phyloP scores from a whole-genome alignment of 2,888 invertebrate species.

The Euspilapteryx auroguttella region DNA sequence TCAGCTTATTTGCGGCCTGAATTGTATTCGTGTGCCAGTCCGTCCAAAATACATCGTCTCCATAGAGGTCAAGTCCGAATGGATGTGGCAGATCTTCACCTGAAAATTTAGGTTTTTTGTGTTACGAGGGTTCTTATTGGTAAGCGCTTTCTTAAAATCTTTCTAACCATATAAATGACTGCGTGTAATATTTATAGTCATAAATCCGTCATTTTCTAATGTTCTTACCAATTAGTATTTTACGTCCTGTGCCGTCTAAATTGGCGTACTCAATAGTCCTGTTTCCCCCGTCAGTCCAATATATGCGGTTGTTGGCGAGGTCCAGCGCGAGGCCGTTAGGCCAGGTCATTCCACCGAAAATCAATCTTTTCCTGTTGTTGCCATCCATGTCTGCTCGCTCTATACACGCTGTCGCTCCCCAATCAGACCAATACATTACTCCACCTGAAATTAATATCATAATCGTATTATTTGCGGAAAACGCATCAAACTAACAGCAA shows the following conservation, averaged over 20 bases:
- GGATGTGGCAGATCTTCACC: constrained; percentile 73
- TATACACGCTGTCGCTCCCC: constrained; percentile 81
- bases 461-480: background rate
- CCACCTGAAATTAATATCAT: constrained; percentile 49
- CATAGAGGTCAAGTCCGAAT: constrained; percentile 78
- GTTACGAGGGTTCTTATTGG: constrained; percentile 2
- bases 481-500: background rate
- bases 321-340: constrained; percentile 89
- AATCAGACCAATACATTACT: constrained; percentile 90
- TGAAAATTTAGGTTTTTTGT: constrained; percentile 14
- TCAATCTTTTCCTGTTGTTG: constrained; percentile 63
- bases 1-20: constrained; percentile 75
- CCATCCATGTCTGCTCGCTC: constrained; percentile 90
- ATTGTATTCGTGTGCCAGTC: constrained; percentile 82
- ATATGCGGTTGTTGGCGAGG: constrained; percentile 69
- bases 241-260: constrained; percentile 74
- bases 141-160: background rate
- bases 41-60: constrained; percentile 81
- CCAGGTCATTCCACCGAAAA: constrained; percentile 73
- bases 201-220: too few relatives aligned
- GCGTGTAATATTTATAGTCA: too few relatives aligned
- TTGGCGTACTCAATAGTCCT: constrained; percentile 79
- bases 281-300: constrained; percentile 86
- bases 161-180: too few relatives aligned
- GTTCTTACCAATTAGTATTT: constrained; percentile 63